Percentiles rank a stretch among this genome's conserved stretches.
These are phyloP conservation scores for Myiotriccus ornatus DNA, from an alignment of 2,797 vertebrate species.

Conservation along the genomic window DNA sequence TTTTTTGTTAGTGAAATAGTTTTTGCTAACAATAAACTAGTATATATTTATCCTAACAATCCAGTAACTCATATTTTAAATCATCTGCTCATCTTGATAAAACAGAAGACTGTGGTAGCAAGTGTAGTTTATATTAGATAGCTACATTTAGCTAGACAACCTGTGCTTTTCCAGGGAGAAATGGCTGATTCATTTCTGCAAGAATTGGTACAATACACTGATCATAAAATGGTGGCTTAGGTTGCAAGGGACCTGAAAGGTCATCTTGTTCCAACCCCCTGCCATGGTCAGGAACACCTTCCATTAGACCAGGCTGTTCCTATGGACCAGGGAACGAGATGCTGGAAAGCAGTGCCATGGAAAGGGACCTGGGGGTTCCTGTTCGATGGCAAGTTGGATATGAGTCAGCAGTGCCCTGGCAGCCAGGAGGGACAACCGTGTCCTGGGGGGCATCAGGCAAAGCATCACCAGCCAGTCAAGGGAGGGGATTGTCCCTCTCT, in stretches of 20 bases:
- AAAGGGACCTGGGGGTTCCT: fast-evolving
- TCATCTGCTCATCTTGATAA: neutral
- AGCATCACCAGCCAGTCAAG: fast-evolving
- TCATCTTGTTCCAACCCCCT: neutral
- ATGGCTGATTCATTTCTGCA: neutral
- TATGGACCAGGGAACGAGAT: neutral
- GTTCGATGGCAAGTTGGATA: fast-evolving
- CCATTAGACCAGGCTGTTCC: neutral
- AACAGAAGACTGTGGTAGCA: neutral
- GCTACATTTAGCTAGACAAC: neutral
- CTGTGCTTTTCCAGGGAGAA: neutral
- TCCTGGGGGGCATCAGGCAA: neutral
- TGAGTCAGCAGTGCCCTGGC: neutral
- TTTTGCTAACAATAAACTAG: neutral
- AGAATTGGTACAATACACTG: neutral
- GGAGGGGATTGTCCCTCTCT: neutral
- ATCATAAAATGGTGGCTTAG: neutral
- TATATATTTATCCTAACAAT: neutral
- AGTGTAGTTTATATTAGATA: neutral
- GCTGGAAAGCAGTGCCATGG: neutral
- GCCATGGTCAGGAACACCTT: neutral
- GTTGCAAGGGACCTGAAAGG: neutral
- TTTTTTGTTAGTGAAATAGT: neutral
- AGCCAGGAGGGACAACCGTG: fast-evolving
- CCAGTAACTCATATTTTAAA: neutral